These are phyloP conservation scores for Drosophila seguyi DNA, from an alignment of 1,140 invertebrate genomes.

Conservation along the genomic window DNA sequence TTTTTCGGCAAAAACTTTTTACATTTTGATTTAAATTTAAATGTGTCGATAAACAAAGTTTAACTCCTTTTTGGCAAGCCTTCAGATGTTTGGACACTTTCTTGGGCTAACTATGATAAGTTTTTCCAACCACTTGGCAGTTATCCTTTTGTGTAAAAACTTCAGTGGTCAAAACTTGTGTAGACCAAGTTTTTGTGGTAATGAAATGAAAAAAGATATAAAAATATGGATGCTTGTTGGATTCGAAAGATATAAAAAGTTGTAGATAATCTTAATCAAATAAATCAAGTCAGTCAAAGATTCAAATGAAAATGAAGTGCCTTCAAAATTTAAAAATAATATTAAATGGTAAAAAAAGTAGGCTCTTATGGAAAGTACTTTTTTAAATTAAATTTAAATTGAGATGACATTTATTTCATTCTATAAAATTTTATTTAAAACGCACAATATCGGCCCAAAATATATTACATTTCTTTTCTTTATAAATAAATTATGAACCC, in stretches of 20 bases:
- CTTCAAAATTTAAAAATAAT: too few species aligned
- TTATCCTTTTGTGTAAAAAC: conserved; percentile 17
- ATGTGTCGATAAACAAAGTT: not conserved
- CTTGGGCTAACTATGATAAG: not conserved
- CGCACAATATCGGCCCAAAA: too few species aligned
- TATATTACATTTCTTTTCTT: too few species aligned
- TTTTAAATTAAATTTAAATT: not conserved
- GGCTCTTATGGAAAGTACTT: not conserved
- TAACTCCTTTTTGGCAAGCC: not conserved
- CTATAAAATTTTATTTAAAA: too few species aligned
- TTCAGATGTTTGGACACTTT: not conserved
- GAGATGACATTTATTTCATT: not conserved
- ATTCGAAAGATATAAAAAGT: not conserved
- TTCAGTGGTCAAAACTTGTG: conserved; percentile 6
- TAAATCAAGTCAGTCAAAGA: not conserved
- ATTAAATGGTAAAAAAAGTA: not conserved
- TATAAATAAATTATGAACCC: not conserved
- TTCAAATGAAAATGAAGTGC: not conserved
- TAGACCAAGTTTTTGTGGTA: conserved; percentile 1
- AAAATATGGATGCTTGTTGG: not conserved
- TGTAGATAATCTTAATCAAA: not conserved
- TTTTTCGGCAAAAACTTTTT: conserved; percentile 11
- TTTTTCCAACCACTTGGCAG: not conserved
- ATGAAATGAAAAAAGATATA: not conserved
- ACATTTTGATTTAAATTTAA: conserved; percentile 2